Base-by-base conservation (phyloP, 2,797 vertebrate species). In the Sus cebifrons region DNA sequence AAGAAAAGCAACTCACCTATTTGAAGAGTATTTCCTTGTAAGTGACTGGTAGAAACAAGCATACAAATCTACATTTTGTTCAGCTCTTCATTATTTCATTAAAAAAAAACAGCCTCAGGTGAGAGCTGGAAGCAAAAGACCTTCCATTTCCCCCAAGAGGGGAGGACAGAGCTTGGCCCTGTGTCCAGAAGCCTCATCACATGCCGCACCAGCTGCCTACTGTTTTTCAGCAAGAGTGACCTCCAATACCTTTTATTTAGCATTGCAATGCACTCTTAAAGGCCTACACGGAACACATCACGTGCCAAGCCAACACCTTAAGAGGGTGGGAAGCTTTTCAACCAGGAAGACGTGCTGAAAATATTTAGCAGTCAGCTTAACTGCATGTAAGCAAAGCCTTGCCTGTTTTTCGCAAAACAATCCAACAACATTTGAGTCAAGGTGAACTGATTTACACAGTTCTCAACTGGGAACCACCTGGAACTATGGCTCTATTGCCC, bases 251-350 rank as follows among this genome's bases (percentile, higher is more conserved):
- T 95, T 75, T 92, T 68, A 73, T n/a, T 88, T 32, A 88, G 78
- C 16, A 2, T 82, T 2, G 93, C 87, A 64, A 40, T 7, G 52
- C 92, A 77, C 86, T 95, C 86, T 94, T 73, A 94, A 82, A 94
- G 73, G 97, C 97, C 93, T 97, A 93, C 85, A 93, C 68, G 91
- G 96, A 97, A 88, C 97, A 78, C 94, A 89, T 97, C 98, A 97
- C 97, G 95, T 95, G 98, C 97, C 97, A 95, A 94, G 98, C 96
- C 98, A 97, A 98, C 98, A 98, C 98, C 98, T 98, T 97, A 89
- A 97, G 98, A 95, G 98, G 98, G 98, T 94, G 98, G 98, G 98
- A 97, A 98, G 97, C 96, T 98, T 98, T 98, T 97, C 96, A 62
- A 98, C 95, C 97, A 98, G 98, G 98, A 98, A 98, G 98, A 97